A percentile compares a stretch with the other conserved stretches of the same genome.
phyloP scores from a whole-genome alignment of 2,113 vertebrate species.

The Pelodiscus sinensis region DNA sequence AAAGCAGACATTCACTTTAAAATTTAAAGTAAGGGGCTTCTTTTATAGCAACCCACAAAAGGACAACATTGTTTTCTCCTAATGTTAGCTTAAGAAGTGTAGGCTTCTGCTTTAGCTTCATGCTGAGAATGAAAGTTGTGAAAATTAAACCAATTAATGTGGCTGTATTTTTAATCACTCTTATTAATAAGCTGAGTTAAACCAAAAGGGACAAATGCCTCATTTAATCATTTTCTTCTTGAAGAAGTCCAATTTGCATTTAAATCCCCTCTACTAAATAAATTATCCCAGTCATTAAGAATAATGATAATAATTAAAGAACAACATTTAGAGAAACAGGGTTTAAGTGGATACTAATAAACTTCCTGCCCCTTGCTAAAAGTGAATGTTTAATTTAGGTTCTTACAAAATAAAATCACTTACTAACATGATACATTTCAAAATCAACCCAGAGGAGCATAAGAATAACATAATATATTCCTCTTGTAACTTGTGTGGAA shows the following conservation, averaged over 20 bases:
- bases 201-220: neutral
- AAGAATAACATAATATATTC: neutral
- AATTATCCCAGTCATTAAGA: neutral
- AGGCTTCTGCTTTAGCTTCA: neutral
- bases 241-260: neutral
- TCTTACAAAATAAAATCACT: neutral
- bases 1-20: neutral
- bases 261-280: neutral
- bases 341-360: neutral
- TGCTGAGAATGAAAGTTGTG: neutral
- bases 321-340: neutral
- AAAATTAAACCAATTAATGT: neutral
- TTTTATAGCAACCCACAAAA: neutral
- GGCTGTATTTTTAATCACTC: neutral
- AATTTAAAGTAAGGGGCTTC: neutral
- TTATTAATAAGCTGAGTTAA: neutral
- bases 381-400: constrained; percentile 10
- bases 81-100: neutral
- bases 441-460: neutral
- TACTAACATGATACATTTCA: neutral
- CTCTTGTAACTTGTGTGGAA: neutral
- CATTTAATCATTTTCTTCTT: neutral
- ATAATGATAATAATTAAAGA: neutral
- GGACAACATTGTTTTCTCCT: neutral
- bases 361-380: neutral